These are phyloP conservation scores for Chironomus striatipennis DNA, from an alignment of 1,140 invertebrate genomes.

Conservation along the genomic window DNA sequence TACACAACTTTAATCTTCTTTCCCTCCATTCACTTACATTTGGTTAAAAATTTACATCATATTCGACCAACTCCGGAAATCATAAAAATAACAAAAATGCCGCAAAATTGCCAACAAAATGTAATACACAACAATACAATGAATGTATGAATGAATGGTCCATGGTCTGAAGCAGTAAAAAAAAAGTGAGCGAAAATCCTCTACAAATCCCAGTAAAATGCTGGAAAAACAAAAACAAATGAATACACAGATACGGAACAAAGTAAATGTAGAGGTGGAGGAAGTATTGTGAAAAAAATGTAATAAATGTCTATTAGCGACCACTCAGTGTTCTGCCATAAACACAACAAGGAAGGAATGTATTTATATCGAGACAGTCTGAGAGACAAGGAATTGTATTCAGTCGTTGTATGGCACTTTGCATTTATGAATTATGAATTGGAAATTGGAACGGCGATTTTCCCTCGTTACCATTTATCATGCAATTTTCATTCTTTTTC, in stretches of 20 bases:
- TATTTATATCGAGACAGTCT: neutral
- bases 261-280: neutral
- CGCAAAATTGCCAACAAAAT: slow-evolving; percentile 16
- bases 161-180: neutral
- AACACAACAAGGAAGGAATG: neutral
- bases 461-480: slow-evolving; percentile 23
- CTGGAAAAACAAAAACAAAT: slow-evolving; percentile 4
- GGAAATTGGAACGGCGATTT: slow-evolving; percentile 18
- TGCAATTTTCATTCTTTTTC: slow-evolving; percentile 16
- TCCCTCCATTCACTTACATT: neutral
- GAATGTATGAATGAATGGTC: slow-evolving; percentile 12
- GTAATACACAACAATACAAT: neutral
- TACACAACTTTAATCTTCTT: no score
- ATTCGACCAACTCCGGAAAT: slow-evolving; percentile 2
- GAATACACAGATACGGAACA: neutral
- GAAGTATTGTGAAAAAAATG: neutral
- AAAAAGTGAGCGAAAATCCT: neutral
- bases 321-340: neutral
- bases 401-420: neutral
- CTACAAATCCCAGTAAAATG: neutral
- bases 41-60: neutral
- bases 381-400: neutral
- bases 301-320: slow-evolving; percentile 23
- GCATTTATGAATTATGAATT: slow-evolving; percentile 17
- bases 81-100: slow-evolving; percentile 20